These are phyloP conservation scores for Cyrtonyx montezumae DNA, from an alignment of 2,113 vertebrate species.

Conservation along the genomic window DNA sequence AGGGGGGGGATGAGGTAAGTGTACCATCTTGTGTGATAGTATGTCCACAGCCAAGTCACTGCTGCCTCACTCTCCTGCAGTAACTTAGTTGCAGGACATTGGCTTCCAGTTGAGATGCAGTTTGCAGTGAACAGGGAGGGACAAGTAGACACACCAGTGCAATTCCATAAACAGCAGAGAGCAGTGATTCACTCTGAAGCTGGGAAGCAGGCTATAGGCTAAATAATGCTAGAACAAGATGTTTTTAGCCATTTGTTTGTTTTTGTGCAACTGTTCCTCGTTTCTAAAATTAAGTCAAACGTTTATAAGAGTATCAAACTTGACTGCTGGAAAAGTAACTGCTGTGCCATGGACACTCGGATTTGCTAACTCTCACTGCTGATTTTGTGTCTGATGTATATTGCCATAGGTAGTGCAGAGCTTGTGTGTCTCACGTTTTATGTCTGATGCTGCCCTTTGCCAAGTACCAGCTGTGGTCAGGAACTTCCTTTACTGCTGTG, in stretches of 20 bases:
- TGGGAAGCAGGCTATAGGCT: background rate
- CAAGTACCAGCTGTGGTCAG: background rate
- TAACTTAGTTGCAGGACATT: background rate
- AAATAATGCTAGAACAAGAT: background rate
- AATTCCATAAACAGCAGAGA: background rate
- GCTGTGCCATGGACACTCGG: background rate
- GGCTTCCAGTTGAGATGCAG: background rate
- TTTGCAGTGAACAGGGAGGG: background rate
- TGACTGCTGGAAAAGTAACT: background rate
- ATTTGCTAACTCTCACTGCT: background rate
- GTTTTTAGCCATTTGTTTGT: background rate
- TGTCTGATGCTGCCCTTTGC: background rate
- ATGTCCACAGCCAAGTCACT: background rate
- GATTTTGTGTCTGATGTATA: background rate
- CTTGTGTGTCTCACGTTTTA: background rate
- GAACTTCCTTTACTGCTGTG: background rate
- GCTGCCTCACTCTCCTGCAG: background rate
- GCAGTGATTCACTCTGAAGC: background rate
- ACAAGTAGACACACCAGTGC: background rate
- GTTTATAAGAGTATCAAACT: background rate
- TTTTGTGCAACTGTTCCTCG: background rate
- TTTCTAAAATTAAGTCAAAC: background rate
- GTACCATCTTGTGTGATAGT: fast-evolving
- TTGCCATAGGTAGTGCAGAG: background rate
- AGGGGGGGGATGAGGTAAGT: background rate